phyloP scores from a whole-genome alignment of 92 coral and sea anemone species.

The Phenganax subtilis region DNA sequence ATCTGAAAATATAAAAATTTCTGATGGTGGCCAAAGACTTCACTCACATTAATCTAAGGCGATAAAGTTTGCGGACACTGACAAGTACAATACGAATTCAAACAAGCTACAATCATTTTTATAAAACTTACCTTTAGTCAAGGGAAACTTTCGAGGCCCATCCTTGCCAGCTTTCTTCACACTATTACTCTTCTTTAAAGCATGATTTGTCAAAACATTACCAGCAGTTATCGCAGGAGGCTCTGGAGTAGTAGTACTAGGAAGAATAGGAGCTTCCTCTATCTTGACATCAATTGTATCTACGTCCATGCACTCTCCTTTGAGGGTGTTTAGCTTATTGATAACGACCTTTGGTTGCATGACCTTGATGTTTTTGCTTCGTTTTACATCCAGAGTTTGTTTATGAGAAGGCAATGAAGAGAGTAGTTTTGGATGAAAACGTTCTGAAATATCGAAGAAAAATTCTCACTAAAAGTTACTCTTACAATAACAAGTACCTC shows the following conservation, averaged over 20 bases:
- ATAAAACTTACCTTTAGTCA: conserved; percentile 72
- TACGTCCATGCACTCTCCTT: conserved; percentile 67
- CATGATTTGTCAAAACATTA: conserved; percentile 38
- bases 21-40: background rate
- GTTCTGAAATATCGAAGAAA: conserved; percentile 25
- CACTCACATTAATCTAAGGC: background rate
- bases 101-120: background rate
- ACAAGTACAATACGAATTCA: background rate
- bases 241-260: conserved; percentile 33
- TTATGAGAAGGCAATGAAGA: conserved; percentile 6
- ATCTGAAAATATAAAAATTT: conserved; percentile 40
- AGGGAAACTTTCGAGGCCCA: conserved; percentile 80
- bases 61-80: background rate
- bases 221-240: conserved; percentile 21
- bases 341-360: conserved; percentile 28
- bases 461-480: background rate
- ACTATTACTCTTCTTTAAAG: conserved; percentile 57
- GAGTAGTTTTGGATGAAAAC: conserved; percentile 11
- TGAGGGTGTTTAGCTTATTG: conserved; percentile 45
- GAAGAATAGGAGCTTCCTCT: conserved; percentile 86
- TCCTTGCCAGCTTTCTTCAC: conserved; percentile 59
- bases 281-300: conserved; percentile 80
- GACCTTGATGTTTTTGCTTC: conserved; percentile 16
- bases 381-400: conserved; percentile 7
- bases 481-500: too few relatives aligned